phyloP scores from a whole-genome alignment of 2,797 vertebrate genomes.

The Phaenicophaeus curvirostris region DNA sequence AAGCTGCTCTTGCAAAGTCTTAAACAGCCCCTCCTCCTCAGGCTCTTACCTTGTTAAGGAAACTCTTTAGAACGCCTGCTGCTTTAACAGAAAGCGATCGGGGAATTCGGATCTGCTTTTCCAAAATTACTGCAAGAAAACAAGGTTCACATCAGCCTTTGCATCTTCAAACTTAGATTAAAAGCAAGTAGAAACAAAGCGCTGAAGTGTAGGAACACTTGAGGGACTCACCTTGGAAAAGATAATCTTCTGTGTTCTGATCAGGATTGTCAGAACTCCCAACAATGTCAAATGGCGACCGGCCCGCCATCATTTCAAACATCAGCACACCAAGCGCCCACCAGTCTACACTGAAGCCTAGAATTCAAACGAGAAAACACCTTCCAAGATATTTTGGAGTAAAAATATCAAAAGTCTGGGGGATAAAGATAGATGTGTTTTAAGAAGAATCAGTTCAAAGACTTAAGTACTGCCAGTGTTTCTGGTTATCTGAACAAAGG shows the following conservation, averaged over 20 bases:
- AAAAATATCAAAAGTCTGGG: background rate
- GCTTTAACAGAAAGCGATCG: constrained; percentile 98
- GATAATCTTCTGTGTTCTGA: constrained; percentile 99
- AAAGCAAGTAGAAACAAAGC: background rate
- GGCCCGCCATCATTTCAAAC: constrained; percentile 99
- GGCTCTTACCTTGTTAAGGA: constrained; percentile 93
- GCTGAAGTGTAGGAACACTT: background rate
- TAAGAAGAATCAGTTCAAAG: background rate
- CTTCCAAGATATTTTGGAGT: background rate
- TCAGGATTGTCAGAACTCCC: constrained; percentile 98
- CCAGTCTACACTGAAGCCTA: constrained; percentile 98
- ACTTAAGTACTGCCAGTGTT: background rate
- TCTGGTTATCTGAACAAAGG: background rate
- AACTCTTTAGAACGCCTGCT: constrained; percentile 96
- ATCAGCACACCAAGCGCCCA: constrained; percentile 97
- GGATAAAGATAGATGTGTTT: background rate
- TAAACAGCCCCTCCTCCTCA: background rate
- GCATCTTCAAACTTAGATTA: background rate
- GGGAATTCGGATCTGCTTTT: constrained; percentile 98
- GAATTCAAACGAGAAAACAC: background rate
- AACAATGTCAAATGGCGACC: constrained; percentile 97
- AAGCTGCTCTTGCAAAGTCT: background rate
- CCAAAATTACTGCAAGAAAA: constrained; percentile 90
- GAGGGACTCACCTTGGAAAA: constrained; percentile 90
- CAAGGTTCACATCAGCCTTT: background rate